Base-by-base conservation (phyloP, 1,140 invertebrate genomes). In the Hyles vespertilio region DNA sequence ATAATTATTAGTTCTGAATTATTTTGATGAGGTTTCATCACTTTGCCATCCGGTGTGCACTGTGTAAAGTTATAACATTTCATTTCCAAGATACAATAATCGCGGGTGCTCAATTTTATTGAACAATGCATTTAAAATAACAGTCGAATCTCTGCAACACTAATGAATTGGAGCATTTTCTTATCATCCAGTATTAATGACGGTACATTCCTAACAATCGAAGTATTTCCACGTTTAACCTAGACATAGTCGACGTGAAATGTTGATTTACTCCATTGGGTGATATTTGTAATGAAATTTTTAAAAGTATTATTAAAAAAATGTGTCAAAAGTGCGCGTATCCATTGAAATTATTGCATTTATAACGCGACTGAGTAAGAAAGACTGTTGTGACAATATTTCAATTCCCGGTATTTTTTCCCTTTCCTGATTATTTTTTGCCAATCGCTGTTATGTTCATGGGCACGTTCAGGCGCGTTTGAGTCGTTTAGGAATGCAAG, bases 181-280 rank as follows among this genome's bases (percentile, higher is more conserved):
- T 62, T 62, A 51, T 67, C 63, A 54, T 65, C 71, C 81, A 85
- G 80, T 84, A 87, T 87, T 86, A 83, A 54, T 54, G 76, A 77
- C 72, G 72, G 77, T 69, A 87, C 85, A 88, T 88, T 88, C 85
- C 85, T 86, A 56, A 69, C 77, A 80, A 79, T 84, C 74, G 79
- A 81, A 73, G 32, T 56, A 76, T 79, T 74, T 59, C 71, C 75
- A 63, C 68, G 67, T 74, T 73, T 72, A 40, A 69, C 70, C 67
- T 57, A 66, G 72, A 81, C 75, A 44, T 66, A 70, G 72, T 83
- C 77, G 72, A 59, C 68, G 74, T 78, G 69, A 67, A 72, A 62
- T 67, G 68, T 72, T 63, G 74, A 79, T 81, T 82, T 84, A 79
- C 74, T 84, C 70, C 70, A 79, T 84, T 85, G 73, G 79, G 84